A percentile compares a stretch with the other conserved stretches of the same genome.
Conservation (phyloP, 2,113 vertebrate species). For the Paratilapia polleni region DNA sequence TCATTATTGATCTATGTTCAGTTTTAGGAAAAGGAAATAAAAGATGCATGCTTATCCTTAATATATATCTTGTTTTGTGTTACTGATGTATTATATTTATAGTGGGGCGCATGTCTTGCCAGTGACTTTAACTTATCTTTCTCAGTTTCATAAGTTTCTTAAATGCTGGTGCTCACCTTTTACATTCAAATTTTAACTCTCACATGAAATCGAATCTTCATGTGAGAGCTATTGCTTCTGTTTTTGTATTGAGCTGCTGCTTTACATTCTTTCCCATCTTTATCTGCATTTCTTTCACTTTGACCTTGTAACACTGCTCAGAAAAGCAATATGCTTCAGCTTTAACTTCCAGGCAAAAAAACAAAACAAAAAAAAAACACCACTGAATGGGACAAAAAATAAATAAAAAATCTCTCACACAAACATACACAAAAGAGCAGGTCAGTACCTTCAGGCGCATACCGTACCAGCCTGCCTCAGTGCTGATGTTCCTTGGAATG, state of each 20-base stretch:
- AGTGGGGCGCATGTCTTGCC: not conserved
- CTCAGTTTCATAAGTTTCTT: not conserved
- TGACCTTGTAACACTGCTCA: conserved; percentile 14
- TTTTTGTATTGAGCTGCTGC: not conserved
- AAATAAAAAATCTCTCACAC: not conserved
- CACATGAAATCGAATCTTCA: not conserved
- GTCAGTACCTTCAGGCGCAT: not conserved
- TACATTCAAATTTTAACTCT: not conserved
- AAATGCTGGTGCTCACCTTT: not conserved
- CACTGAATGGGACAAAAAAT: not conserved
- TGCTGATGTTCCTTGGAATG: conserved; percentile 3
- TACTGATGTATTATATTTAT: not conserved
- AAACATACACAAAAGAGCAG: not conserved
- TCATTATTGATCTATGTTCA: conserved; percentile 28
- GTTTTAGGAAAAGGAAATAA: not conserved
- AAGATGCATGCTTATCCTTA: not conserved
- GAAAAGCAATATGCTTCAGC: not conserved
- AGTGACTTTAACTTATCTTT: not conserved
- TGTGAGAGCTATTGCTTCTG: not conserved
- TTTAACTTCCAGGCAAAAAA: conserved; percentile 15
- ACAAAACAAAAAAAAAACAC: not conserved
- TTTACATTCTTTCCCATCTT: not conserved
- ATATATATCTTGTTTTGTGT: not conserved
- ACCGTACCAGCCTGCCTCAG: not conserved
- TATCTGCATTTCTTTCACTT: not conserved